Percentiles rank a stretch among this genome's conserved stretches.
These are phyloP conservation scores for Sarcophaga rosellei DNA, from an alignment of 2,888 invertebrate species.

Conservation along the genomic window DNA sequence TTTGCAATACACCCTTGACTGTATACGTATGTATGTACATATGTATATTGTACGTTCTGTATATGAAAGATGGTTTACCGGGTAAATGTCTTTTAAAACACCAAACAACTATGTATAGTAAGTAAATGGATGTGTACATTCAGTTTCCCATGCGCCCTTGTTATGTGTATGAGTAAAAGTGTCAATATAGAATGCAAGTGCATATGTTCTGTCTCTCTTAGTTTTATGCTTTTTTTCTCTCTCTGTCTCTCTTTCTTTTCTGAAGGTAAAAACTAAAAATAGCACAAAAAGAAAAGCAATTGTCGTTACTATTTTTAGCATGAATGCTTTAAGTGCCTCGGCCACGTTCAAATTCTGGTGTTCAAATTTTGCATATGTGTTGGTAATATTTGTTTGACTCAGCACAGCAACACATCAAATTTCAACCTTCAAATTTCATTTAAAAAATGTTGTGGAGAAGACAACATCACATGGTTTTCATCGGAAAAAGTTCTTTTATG, in stretches of 20 bases:
- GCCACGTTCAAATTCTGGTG: too few relatives aligned
- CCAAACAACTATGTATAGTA: background rate
- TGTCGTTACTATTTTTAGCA: slow-evolving; percentile 66
- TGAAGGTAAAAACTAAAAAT: slow-evolving; percentile 66
- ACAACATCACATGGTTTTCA: too few relatives aligned
- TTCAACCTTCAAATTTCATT: too few relatives aligned
- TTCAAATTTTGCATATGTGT: too few relatives aligned
- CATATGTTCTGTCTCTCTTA: slow-evolving; percentile 30
- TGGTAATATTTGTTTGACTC: too few relatives aligned
- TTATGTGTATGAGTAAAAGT: background rate
- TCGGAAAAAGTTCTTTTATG: too few relatives aligned
- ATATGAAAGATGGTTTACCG: background rate
- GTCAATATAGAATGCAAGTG: slow-evolving; percentile 16
- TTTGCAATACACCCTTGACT: too few relatives aligned
- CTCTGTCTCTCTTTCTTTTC: background rate
- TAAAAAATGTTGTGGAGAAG: too few relatives aligned
- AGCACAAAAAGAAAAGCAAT: slow-evolving; percentile 59
- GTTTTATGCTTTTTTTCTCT: background rate
- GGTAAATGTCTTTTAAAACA: slow-evolving; percentile 10
- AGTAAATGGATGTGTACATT: background rate
- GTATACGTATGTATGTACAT: background rate
- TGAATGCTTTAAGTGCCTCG: too few relatives aligned
- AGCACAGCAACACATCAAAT: too few relatives aligned
- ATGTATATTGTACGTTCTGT: background rate
- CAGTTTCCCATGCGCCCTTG: background rate